Evolutionary conservation across 1,140 invertebrate species (phyloP).

Genomic region (Mamestra configurata): DNA sequence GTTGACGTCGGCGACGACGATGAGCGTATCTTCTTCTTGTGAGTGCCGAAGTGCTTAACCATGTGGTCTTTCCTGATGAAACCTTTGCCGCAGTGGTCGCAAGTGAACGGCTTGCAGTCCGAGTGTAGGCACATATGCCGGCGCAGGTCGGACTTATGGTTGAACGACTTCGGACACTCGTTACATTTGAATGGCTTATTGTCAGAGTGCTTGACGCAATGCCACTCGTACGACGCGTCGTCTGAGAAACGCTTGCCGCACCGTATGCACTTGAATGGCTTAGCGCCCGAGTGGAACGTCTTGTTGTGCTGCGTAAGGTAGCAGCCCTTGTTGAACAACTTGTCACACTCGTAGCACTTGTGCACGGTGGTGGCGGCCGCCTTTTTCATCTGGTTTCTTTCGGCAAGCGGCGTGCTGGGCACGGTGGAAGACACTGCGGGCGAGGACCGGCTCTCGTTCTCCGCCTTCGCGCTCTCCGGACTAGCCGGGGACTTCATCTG

Average conservation of each 20-base stretch:
- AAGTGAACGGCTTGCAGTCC: conserved; percentile 94
- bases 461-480: conserved; percentile 81
- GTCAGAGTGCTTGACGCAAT: conserved; percentile 93
- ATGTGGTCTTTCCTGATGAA: conserved; percentile 98
- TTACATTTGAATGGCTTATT: conserved; percentile 97
- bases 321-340: conserved; percentile 95
- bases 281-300: conserved; percentile 95
- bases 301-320: conserved; percentile 97
- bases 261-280: conserved; percentile 94
- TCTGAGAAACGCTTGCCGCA: conserved; percentile 95
- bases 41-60: conserved; percentile 97
- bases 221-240: conserved; percentile 90
- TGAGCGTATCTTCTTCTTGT: conserved; percentile 88
- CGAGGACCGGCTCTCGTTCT: conserved; percentile 79
- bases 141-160: conserved; percentile 96
- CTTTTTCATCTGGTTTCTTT: conserved; percentile 83
- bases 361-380: conserved; percentile 84
- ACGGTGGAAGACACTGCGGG: conserved; percentile 83
- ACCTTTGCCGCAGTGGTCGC: conserved; percentile 94
- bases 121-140: conserved; percentile 96
- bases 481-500: conserved; percentile 86
- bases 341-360: conserved; percentile 95
- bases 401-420: conserved; percentile 77
- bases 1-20: conserved; percentile 58
- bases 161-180: conserved; percentile 94